Conservation (phyloP, 2,113 vertebrate genomes). For the Tauraco erythrolophus region DNA sequence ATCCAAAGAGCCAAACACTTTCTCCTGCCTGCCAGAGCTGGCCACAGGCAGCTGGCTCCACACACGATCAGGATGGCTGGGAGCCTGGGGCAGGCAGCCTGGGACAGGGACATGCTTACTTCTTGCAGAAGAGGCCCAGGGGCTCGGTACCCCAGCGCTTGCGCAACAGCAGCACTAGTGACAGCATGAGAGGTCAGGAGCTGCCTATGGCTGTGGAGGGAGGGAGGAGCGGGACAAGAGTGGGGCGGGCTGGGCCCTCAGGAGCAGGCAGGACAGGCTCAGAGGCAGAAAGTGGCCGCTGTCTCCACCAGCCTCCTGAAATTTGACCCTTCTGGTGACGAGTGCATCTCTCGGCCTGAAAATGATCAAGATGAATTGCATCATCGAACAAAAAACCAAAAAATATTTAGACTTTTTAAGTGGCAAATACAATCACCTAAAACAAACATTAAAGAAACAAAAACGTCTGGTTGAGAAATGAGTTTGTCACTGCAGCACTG, state of each 20-base stretch:
- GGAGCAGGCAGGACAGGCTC: not conserved
- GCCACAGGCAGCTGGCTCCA: not conserved
- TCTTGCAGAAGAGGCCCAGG: not conserved
- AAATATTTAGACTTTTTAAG: not conserved
- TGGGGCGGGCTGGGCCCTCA: not conserved
- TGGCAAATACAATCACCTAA: not conserved
- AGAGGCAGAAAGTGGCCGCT: not conserved
- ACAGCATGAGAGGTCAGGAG: not conserved
- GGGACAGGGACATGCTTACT: not conserved
- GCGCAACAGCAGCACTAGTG: not conserved
- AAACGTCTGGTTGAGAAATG: not conserved
- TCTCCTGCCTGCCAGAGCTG: not conserved
- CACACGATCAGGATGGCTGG: not conserved
- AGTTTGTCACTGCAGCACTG: not conserved
- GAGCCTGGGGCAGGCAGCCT: not conserved
- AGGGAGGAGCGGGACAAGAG: not conserved
- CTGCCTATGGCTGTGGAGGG: fast-evolving
- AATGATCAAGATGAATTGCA: not conserved
- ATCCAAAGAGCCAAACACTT: not conserved
- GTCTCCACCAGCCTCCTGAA: not conserved
- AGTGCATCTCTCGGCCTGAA: not conserved
- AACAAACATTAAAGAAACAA: not conserved
- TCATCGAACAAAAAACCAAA: not conserved
- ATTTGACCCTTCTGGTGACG: not conserved
- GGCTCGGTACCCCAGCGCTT: not conserved